Percentiles rank a stretch among this genome's conserved stretches.
phyloP scores from a whole-genome alignment of 2,113 vertebrate genomes.

The Tetrao urogallus region DNA sequence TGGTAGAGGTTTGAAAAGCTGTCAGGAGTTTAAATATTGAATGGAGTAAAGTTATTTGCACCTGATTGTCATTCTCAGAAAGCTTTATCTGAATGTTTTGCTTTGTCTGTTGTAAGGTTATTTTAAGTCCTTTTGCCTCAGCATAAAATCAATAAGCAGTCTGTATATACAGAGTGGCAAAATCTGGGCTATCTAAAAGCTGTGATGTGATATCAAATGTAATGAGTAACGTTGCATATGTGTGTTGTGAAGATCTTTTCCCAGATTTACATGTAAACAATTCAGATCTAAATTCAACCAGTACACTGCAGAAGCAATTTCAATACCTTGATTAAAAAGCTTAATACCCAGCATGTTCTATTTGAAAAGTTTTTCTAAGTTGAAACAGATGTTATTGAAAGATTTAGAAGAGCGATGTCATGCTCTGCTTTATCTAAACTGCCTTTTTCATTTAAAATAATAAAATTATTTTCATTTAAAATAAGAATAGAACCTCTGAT shows the following conservation, averaged over 20 bases:
- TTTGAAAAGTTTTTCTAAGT: background rate
- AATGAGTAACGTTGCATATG: background rate
- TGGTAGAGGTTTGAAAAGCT: background rate
- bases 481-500: background rate
- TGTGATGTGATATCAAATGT: background rate
- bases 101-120: background rate
- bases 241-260: background rate
- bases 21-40: background rate
- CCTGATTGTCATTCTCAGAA: background rate
- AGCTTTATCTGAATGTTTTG: background rate
- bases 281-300: background rate
- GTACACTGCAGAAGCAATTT: background rate
- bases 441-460: background rate
- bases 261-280: background rate
- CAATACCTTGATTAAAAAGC: background rate
- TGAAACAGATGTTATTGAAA: conserved; percentile 6
- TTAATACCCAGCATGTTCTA: background rate
- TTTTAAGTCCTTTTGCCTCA: background rate
- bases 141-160: background rate
- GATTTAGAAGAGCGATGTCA: background rate
- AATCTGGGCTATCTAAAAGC: background rate
- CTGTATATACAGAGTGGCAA: background rate
- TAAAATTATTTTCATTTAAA: background rate
- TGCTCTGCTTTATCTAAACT: background rate
- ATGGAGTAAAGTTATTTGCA: background rate